Percentiles rank a stretch among this genome's conserved stretches.
Evolutionary conservation across 1,140 invertebrate genomes (phyloP).

Genomic region (Aphis craccivora): DNA sequence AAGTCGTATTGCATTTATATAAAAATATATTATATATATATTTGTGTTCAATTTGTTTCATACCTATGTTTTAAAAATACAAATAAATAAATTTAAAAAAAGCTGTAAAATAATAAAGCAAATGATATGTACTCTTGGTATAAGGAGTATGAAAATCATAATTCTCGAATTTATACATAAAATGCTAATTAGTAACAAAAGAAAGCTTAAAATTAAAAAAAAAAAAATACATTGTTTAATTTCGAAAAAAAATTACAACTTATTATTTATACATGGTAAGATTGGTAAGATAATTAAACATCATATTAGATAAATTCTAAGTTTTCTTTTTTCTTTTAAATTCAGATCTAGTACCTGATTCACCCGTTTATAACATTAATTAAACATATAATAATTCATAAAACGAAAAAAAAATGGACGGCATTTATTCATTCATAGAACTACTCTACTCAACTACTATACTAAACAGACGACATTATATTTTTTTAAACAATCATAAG

Average conservation of each 20-base stretch:
- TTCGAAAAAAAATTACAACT: constrained; percentile 27
- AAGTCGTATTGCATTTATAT: background rate
- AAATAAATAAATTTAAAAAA: background rate
- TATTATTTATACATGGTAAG: background rate
- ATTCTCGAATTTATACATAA: background rate
- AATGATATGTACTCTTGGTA: constrained; percentile 45
- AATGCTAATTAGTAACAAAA: background rate
- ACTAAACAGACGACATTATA: background rate
- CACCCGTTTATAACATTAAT: background rate
- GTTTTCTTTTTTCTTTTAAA: background rate
- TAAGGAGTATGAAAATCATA: background rate
- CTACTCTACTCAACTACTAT: background rate
- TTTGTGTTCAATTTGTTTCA: background rate
- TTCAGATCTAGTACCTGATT: background rate
- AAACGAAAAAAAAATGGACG: constrained; percentile 23
- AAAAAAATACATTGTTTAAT: background rate
- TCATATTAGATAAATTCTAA: background rate
- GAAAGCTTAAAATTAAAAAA: constrained; percentile 27
- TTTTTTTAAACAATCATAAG: background rate
- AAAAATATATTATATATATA: constrained; percentile 1
- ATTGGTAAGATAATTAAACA: background rate
- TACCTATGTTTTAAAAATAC: background rate
- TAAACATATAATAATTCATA: constrained; percentile 18
- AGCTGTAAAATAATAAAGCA: background rate
- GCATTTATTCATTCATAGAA: background rate